Conservation (phyloP, 2,113 vertebrate species). For the Neodon shergylaensis region DNA sequence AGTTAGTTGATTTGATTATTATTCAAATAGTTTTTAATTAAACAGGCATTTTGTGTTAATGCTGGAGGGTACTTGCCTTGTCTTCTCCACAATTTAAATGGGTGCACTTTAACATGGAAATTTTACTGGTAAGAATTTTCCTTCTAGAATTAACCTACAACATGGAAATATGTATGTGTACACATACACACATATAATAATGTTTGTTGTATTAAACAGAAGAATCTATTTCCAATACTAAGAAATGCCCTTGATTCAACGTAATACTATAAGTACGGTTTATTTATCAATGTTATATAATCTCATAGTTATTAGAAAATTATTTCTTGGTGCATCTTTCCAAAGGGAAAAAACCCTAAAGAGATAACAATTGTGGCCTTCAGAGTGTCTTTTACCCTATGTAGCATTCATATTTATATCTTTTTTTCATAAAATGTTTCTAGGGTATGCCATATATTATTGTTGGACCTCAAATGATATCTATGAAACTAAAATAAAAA, state of each 20-base stretch:
- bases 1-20: not conserved
- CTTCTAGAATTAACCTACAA: not conserved
- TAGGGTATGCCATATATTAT: not conserved
- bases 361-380: not conserved
- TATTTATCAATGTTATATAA: not conserved
- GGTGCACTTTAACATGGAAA: not conserved
- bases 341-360: not conserved
- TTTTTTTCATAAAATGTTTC: constrained; percentile 30
- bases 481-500: not conserved
- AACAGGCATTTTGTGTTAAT: not conserved
- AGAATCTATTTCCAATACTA: not conserved
- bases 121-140: constrained; percentile 4
- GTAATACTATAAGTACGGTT: not conserved
- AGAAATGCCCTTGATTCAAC: not conserved
- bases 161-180: not conserved
- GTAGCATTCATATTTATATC: not conserved
- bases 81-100: not conserved
- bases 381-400: not conserved
- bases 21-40: not conserved
- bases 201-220: not conserved
- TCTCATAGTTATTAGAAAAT: not conserved
- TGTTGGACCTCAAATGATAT: not conserved
- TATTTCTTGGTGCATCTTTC: not conserved
- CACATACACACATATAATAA: not conserved
- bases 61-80: not conserved